phyloP scores from a whole-genome alignment of 2,888 invertebrate genomes.

The Dimorphilus gyrociliatus region DNA sequence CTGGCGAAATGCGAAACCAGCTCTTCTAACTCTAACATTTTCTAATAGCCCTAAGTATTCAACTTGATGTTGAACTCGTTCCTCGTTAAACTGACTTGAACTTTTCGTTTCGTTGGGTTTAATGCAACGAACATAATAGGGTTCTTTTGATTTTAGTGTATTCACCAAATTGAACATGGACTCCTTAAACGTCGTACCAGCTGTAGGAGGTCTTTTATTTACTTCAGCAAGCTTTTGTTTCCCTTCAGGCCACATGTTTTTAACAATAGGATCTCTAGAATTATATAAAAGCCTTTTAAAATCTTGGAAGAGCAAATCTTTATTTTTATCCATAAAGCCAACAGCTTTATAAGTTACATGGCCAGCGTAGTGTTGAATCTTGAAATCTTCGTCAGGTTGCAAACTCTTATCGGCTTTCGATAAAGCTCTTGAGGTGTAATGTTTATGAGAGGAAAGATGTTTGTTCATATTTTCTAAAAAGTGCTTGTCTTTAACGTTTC shows the following conservation, averaged over 20 bases:
- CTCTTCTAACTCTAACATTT: conserved; percentile 83
- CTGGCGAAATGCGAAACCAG: conserved; percentile 83
- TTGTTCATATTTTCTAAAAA: conserved; percentile 82
- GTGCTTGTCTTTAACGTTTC: conserved; percentile 61
- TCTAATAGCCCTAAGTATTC: conserved; percentile 76
- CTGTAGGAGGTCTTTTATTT: conserved; percentile 82
- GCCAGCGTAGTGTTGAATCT: conserved; percentile 77
- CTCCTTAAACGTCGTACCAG: conserved; percentile 80
- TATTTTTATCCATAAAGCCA: conserved; percentile 93
- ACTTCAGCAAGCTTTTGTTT: conserved; percentile 74
- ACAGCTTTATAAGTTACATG: conserved; percentile 76
- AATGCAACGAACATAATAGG: conserved; percentile 89
- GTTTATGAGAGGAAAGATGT: conserved; percentile 64
- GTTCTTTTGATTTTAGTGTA: conserved; percentile 75
- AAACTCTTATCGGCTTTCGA: conserved; percentile 37
- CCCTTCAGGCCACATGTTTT: conserved; percentile 91
- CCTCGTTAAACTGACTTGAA: conserved; percentile 64
- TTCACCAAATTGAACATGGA: conserved; percentile 78
- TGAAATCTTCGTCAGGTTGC: conserved; percentile 38
- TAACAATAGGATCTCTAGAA: conserved; percentile 55
- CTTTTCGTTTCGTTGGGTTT: conserved; percentile 92
- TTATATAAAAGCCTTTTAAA: conserved; percentile 77
- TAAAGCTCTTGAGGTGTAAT: conserved; percentile 55
- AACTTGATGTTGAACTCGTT: conserved; percentile 48
- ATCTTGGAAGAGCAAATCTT: conserved; percentile 87